These are phyloP conservation scores for Chaenodraco wilsoni DNA, from an alignment of 2,797 vertebrate species.

Conservation along the genomic window DNA sequence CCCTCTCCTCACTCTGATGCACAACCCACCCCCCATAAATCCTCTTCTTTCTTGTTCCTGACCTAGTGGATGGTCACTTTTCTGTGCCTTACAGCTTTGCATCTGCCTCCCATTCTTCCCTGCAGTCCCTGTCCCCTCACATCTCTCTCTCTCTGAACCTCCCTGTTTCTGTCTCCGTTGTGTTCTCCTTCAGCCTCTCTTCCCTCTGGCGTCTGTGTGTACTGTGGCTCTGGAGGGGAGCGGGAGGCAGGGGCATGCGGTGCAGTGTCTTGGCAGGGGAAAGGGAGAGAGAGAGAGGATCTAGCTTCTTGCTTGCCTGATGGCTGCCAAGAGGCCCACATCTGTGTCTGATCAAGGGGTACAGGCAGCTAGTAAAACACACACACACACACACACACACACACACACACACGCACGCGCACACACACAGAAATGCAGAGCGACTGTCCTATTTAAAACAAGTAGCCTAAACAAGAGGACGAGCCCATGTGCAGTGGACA, in stretches of 20 bases:
- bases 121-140: constrained; percentile 2
- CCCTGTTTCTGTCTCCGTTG: constrained; percentile 35
- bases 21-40: neutral
- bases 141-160: constrained; percentile 15
- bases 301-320: constrained; percentile 58
- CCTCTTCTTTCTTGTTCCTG: constrained; percentile 7
- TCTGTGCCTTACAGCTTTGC: constrained; percentile 8
- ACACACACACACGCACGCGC: constrained; percentile 19
- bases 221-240: constrained; percentile 72
- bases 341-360: constrained; percentile 79
- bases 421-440: constrained; percentile 15
- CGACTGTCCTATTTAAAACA: constrained; percentile 59
- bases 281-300: constrained; percentile 32
- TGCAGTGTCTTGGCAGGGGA: constrained; percentile 74
- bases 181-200: constrained; percentile 47
- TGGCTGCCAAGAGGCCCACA: constrained; percentile 78
- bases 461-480: constrained; percentile 60
- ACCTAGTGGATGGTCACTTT: constrained; percentile 22
- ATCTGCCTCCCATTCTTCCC: constrained; percentile 13
- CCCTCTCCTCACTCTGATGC: constrained; percentile 52
- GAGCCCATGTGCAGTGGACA: constrained; percentile 18
- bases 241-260: constrained; percentile 67
- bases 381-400: constrained; percentile 24
- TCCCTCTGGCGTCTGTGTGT: constrained; percentile 61
- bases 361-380: constrained; percentile 54